These are phyloP conservation scores for Nibea albiflora DNA, from an alignment of 2,113 vertebrate species.

Conservation along the genomic window DNA sequence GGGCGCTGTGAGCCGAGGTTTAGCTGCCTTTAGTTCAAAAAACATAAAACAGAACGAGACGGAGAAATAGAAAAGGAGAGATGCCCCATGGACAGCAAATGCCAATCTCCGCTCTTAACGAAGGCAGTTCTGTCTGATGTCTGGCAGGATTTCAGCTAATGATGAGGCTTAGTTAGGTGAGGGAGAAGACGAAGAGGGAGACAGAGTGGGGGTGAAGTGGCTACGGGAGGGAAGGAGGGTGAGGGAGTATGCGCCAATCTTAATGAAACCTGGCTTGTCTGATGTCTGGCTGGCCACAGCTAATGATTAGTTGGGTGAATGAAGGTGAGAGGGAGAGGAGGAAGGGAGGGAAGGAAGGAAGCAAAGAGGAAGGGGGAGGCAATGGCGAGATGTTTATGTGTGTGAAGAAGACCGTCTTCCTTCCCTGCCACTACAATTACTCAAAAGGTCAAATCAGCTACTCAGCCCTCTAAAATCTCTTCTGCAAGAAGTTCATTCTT, in stretches of 20 bases:
- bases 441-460: conserved; percentile 33
- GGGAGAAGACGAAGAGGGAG: conserved; percentile 11
- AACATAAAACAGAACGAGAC: conserved; percentile 31
- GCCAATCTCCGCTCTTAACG: conserved; percentile 60
- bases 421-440: not conserved
- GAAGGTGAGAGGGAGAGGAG: conserved; percentile 3
- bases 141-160: conserved; percentile 60
- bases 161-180: conserved; percentile 63
- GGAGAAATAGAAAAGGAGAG: conserved; percentile 18
- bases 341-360: not conserved
- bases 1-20: conserved; percentile 12
- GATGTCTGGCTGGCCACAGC: conserved; percentile 46
- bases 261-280: conserved; percentile 57
- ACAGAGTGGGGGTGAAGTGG: not conserved
- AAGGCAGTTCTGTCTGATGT: conserved; percentile 60
- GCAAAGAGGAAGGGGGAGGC: not conserved
- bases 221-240: not conserved
- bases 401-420: not conserved
- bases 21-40: conserved; percentile 19
- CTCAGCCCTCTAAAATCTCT: not conserved
- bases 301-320: conserved; percentile 44
- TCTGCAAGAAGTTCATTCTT: not conserved
- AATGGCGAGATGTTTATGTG: not conserved
- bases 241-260: conserved; percentile 1
- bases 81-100: conserved; percentile 49